These are phyloP conservation scores for Anastrepha obliqua DNA, from an alignment of 1,140 invertebrate genomes.

Conservation along the genomic window DNA sequence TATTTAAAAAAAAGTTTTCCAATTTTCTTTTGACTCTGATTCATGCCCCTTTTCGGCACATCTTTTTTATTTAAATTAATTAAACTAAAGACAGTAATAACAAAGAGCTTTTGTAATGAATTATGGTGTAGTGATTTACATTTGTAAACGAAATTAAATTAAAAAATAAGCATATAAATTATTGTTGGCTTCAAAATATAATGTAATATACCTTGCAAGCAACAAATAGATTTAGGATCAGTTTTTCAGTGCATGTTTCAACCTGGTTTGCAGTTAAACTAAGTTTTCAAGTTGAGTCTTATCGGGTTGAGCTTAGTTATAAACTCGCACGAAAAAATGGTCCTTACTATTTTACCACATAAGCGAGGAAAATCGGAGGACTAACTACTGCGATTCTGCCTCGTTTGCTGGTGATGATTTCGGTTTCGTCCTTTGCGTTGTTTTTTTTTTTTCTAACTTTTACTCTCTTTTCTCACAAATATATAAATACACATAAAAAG, in stretches of 20 bases:
- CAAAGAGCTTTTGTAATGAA: conserved; percentile 34
- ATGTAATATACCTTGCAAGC: neutral
- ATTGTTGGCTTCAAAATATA: neutral
- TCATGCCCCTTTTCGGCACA: neutral
- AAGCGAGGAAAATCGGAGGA: neutral
- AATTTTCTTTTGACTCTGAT: conserved; percentile 8
- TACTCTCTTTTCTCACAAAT: neutral
- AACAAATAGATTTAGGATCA: neutral
- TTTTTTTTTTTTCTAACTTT: neutral
- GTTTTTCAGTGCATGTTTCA: too few species aligned
- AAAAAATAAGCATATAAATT: conserved; percentile 30
- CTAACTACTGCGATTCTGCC: conserved; percentile 17
- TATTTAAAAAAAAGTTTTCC: neutral
- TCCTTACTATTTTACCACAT: neutral
- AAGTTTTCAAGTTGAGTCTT: neutral
- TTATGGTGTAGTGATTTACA: conserved; percentile 5
- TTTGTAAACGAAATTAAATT: conserved; percentile 1
- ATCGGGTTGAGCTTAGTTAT: neutral
- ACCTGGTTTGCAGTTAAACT: neutral
- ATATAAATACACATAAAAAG: neutral
- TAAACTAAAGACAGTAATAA: conserved; percentile 15
- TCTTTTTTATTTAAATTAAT: conserved; percentile 42
- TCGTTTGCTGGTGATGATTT: neutral
- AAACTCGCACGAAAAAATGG: neutral
- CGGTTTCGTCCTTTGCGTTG: neutral